Conservation (phyloP, 2,113 vertebrate genomes). For the Tychaedon coryphoeus region DNA sequence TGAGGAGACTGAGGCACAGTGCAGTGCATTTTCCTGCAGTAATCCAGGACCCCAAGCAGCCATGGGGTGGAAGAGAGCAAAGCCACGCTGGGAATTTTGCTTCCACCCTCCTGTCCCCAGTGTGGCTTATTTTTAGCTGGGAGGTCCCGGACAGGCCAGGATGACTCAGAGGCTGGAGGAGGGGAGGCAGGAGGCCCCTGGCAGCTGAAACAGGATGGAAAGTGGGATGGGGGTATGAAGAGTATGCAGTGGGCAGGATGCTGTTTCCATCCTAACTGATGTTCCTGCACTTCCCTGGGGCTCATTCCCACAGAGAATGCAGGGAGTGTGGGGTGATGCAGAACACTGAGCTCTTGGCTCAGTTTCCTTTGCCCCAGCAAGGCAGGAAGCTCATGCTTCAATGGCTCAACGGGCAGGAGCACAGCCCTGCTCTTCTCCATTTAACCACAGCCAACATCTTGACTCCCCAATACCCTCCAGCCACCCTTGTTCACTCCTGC, state of each 20-base stretch:
- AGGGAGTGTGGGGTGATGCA: neutral
- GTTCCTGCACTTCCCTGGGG: neutral
- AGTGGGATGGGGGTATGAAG: neutral
- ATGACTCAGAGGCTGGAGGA: slow-evolving; percentile 68
- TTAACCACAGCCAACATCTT: neutral
- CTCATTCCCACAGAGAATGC: neutral
- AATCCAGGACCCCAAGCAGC: neutral
- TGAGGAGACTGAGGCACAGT: neutral
- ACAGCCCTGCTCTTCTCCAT: neutral
- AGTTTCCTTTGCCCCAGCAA: neutral
- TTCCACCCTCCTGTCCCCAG: neutral
- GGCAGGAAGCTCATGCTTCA: neutral
- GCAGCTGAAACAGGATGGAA: neutral
- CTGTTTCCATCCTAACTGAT: neutral
- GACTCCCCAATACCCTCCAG: neutral
- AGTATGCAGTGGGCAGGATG: neutral
- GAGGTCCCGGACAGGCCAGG: neutral
- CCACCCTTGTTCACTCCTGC: neutral
- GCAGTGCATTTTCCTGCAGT: accelerated
- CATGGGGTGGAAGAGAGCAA: accelerated
- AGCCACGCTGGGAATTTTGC: slow-evolving; percentile 22
- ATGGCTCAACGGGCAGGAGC: neutral
- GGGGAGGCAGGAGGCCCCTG: neutral
- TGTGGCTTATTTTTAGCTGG: slow-evolving; percentile 67
- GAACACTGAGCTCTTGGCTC: neutral